A percentile compares a stretch with the other conserved stretches of the same genome.
These are phyloP conservation scores for Lordiphosa clarofinis DNA, from an alignment of 1,140 invertebrate species.

Conservation along the genomic window DNA sequence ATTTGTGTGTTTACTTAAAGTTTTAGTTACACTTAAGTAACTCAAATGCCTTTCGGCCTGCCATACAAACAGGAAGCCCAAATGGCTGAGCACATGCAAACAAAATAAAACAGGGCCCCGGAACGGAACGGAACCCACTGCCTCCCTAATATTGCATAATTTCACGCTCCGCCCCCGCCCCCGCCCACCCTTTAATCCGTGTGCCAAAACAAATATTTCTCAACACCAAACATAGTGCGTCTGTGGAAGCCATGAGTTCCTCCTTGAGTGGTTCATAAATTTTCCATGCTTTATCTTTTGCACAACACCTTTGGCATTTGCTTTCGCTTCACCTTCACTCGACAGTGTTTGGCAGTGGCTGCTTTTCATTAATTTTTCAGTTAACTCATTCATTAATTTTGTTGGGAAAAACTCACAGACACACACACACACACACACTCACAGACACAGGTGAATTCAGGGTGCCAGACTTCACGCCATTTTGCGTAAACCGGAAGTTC, in stretches of 20 bases:
- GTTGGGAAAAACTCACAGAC: constrained; percentile 42
- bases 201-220: constrained; percentile 71
- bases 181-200: constrained; percentile 4
- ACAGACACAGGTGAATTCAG: constrained; percentile 15
- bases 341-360: constrained; percentile 17
- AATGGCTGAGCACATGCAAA: constrained; percentile 67
- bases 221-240: constrained; percentile 53
- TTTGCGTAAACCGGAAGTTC: constrained; percentile 78
- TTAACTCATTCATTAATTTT: constrained; percentile 78
- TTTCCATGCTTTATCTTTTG: constrained; percentile 74
- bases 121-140: constrained; percentile 9
- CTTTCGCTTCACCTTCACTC: constrained; percentile 33
- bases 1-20: constrained; percentile 77
- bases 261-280: constrained; percentile 59
- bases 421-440: constrained; percentile 16
- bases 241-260: constrained; percentile 47
- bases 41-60: constrained; percentile 49
- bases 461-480: constrained; percentile 74
- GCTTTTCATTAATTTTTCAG: constrained; percentile 78
- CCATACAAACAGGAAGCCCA: constrained; percentile 55
- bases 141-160: constrained; percentile 63
- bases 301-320: constrained; percentile 65
- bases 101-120: constrained; percentile 61
- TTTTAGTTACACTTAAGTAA: constrained; percentile 77
- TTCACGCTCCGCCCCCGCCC: constrained; percentile 45